Conservation (phyloP, 2,113 vertebrate genomes). For the Nothocercus julius region DNA sequence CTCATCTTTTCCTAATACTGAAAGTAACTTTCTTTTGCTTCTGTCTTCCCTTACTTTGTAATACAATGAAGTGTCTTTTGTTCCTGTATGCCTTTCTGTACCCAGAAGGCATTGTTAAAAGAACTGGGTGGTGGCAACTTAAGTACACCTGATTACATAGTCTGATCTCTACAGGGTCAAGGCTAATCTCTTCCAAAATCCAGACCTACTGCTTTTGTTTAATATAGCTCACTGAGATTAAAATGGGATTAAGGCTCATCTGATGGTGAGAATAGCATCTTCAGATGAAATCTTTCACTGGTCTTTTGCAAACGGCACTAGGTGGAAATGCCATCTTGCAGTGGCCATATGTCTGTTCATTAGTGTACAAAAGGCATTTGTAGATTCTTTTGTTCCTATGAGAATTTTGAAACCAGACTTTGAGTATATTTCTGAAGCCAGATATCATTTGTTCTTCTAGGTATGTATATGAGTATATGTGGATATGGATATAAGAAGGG, state of each 20-base stretch:
- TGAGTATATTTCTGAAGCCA: not conserved
- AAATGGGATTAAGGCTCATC: slow-evolving; percentile 70
- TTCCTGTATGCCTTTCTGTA: not conserved
- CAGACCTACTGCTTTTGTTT: slow-evolving; percentile 71
- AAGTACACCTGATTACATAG: slow-evolving; percentile 59
- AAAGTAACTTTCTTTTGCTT: not conserved
- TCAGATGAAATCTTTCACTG: slow-evolving; percentile 3
- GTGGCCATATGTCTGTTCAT: not conserved
- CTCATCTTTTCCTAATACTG: not conserved
- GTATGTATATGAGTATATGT: not conserved
- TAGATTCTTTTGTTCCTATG: not conserved
- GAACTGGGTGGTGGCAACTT: not conserved
- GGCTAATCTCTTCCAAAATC: slow-evolving; percentile 67
- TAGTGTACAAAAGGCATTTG: not conserved
- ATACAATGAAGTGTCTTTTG: not conserved
- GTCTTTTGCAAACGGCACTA: not conserved
- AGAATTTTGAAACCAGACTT: not conserved
- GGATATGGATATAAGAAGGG: accelerated
- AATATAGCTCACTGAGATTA: slow-evolving; percentile 72
- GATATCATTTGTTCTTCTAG: not conserved
- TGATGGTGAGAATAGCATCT: not conserved
- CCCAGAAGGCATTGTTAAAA: not conserved
- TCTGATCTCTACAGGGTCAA: slow-evolving; percentile 69
- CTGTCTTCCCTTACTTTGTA: not conserved
- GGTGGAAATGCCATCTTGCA: not conserved